These are phyloP conservation scores for Apoda limacodes DNA, from an alignment of 2,888 invertebrate genomes.

Conservation along the genomic window DNA sequence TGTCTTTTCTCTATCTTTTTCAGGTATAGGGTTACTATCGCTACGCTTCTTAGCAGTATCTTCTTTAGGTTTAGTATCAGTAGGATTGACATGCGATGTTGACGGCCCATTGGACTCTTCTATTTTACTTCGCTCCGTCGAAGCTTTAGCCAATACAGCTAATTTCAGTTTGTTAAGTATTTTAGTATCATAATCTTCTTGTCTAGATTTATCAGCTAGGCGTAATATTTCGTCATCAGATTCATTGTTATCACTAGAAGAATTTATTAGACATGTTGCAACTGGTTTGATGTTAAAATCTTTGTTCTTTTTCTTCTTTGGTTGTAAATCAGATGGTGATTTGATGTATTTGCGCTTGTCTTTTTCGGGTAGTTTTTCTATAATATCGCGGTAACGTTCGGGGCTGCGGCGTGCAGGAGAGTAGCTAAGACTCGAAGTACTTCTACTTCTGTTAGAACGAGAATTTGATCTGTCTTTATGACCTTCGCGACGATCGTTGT, in stretches of 20 bases:
- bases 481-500: constrained; percentile 27
- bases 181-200: constrained; percentile 71
- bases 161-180: constrained; percentile 75
- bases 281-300: constrained; percentile 39
- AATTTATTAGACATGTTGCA: constrained; percentile 67
- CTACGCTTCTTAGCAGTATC: constrained; percentile 21
- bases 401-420: constrained; percentile 77
- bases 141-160: constrained; percentile 79
- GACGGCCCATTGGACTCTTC: constrained; percentile 36
- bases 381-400: constrained; percentile 75
- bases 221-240: constrained; percentile 66
- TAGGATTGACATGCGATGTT: constrained; percentile 26
- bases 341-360: constrained; percentile 63
- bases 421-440: constrained; percentile 73
- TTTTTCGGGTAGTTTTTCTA: constrained; percentile 68
- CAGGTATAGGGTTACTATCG: constrained; percentile 9
- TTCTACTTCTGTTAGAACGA: constrained; percentile 44
- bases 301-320: constrained; percentile 36
- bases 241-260: constrained; percentile 71
- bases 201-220: constrained; percentile 56
- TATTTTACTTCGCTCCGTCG: constrained; percentile 32
- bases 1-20: constrained; percentile 22
- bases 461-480: constrained; percentile 33
- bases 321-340: constrained; percentile 47
- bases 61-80: constrained; percentile 15